phyloP scores from a whole-genome alignment of 1,140 invertebrate genomes.

The Pseudomyrmex cubaensis region DNA sequence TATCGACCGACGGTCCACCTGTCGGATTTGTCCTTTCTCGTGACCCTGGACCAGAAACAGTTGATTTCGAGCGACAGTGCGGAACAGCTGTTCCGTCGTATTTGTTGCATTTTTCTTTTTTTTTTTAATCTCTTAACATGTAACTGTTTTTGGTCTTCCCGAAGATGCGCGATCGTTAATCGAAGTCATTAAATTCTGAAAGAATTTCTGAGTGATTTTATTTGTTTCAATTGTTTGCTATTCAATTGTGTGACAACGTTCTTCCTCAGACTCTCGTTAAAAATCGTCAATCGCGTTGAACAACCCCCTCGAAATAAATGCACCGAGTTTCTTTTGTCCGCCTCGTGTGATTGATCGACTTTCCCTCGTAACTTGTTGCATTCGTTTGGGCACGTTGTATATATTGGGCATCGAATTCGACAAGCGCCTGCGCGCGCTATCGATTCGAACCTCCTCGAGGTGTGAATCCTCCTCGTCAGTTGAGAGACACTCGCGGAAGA shows the following conservation, averaged over 20 bases:
- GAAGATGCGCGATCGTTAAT: no score
- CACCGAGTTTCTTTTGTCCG: no score
- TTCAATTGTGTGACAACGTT: no score
- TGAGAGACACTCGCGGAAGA: conserved; percentile 2
- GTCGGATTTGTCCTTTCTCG: conserved; percentile 14
- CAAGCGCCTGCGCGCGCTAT: conserved; percentile 65
- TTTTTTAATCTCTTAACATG: background rate
- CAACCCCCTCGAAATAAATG: no score
- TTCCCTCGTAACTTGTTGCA: conserved; percentile 10
- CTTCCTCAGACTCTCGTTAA: no score
- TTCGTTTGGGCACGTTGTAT: background rate
- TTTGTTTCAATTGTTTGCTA: no score
- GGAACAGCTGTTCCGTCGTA: conserved; percentile 51
- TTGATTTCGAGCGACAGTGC: conserved; percentile 62
- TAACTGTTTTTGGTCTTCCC: no score
- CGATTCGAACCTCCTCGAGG: conserved; percentile 40
- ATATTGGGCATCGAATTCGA: background rate
- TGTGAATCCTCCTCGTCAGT: background rate
- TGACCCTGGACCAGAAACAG: conserved; percentile 64
- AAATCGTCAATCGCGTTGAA: no score
- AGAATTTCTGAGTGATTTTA: no score
- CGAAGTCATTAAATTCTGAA: no score
- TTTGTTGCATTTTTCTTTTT: background rate
- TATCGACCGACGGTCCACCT: conserved; percentile 55
- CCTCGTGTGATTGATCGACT: no score